Percentiles rank a stretch among this genome's conserved stretches.
These are phyloP conservation scores for Cyclina sinensis DNA, from an alignment of 1,140 invertebrate genomes.

Conservation along the genomic window DNA sequence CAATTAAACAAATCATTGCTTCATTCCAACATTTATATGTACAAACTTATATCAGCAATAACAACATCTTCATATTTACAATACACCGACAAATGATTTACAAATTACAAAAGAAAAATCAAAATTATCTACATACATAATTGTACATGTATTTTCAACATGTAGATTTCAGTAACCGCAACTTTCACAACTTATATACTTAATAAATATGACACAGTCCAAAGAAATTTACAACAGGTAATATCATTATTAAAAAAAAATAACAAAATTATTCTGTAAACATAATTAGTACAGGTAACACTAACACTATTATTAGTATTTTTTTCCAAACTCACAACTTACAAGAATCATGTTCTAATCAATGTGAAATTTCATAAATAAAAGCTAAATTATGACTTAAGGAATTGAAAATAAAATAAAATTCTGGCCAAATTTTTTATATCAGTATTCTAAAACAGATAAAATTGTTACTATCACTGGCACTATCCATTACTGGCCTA, in stretches of 20 bases:
- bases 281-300: too few species aligned
- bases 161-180: neutral
- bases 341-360: too few species aligned
- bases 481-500: neutral
- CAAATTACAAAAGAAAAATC: neutral
- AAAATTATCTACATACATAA: neutral
- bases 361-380: too few species aligned
- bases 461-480: too few species aligned
- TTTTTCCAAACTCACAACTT: too few species aligned
- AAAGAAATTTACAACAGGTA: neutral
- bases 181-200: neutral
- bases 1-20: neutral
- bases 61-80: constrained; percentile 11
- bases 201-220: neutral
- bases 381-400: too few species aligned
- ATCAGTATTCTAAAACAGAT: too few species aligned
- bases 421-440: too few species aligned
- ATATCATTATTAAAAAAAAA: neutral
- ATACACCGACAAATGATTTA: neutral
- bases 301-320: too few species aligned
- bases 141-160: neutral
- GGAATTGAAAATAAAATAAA: too few species aligned
- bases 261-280: too few species aligned
- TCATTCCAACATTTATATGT: too few species aligned
- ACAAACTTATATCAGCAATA: neutral